A percentile compares a stretch with the other conserved stretches of the same genome.
Conservation (phyloP, 2,797 vertebrate species). For the Cercopithecus mitis region DNA sequence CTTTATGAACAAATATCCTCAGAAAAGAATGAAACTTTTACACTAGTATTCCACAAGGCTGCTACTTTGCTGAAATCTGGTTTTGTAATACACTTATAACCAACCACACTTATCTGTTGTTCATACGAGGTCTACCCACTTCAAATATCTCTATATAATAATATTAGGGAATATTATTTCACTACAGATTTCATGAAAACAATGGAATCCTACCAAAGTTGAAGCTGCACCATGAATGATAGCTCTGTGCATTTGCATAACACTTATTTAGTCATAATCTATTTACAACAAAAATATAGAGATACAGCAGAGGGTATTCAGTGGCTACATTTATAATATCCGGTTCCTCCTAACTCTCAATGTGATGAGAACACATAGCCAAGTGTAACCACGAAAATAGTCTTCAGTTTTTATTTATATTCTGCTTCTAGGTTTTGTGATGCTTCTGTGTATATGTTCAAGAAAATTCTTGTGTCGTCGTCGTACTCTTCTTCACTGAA, state of each 20-base stretch:
- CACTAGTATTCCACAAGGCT: background rate
- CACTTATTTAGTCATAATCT: background rate
- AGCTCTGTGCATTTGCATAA: background rate
- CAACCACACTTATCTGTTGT: background rate
- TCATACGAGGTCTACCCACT: background rate
- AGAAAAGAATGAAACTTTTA: background rate
- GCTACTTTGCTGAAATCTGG: background rate
- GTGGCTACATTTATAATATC: background rate
- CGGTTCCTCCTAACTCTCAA: background rate
- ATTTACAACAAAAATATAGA: background rate
- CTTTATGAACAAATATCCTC: conserved; percentile 4
- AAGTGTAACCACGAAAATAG: background rate
- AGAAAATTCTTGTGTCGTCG: background rate
- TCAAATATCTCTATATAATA: background rate
- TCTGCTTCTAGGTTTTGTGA: background rate
- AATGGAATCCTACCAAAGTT: background rate
- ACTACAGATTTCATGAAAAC: background rate
- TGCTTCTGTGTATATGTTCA: background rate
- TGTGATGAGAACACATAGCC: background rate
- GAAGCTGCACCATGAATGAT: background rate
- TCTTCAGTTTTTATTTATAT: background rate
- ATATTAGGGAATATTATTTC: background rate
- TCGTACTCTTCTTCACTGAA: background rate
- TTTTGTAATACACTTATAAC: background rate
- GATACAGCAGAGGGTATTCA: background rate